Evolutionary conservation across 2,888 invertebrate genomes (phyloP).

Genomic region (Acleris laterana): DNA sequence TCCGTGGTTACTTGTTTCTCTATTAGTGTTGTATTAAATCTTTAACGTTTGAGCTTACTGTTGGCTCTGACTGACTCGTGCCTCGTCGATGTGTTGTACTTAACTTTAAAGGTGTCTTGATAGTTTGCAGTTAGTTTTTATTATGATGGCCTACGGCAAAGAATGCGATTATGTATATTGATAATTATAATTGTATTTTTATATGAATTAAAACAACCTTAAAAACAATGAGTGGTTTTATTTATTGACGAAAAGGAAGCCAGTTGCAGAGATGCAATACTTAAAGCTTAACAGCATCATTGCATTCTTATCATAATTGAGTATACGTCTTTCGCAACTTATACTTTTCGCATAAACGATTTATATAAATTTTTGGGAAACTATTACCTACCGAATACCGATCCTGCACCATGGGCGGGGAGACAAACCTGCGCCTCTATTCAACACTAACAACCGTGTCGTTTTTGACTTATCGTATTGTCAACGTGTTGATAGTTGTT

Average conservation of each 20-base stretch:
- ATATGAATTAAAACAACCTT: conserved; percentile 76
- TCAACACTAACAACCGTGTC: too few species aligned
- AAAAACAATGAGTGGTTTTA: conserved; percentile 49
- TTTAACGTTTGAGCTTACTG: conserved; percentile 45
- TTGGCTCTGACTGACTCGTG: conserved; percentile 65
- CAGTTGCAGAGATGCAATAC: too few species aligned
- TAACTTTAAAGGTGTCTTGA: conserved; percentile 59
- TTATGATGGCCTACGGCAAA: conserved; percentile 68
- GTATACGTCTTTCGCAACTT: too few species aligned
- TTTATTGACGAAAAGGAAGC: neutral
- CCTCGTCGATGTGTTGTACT: conserved; percentile 66
- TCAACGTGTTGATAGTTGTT: too few species aligned
- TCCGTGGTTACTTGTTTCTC: conserved; percentile 29
- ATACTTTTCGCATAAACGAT: too few species aligned
- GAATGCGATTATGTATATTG: conserved; percentile 75
- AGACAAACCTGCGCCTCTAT: too few species aligned
- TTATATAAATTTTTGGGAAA: too few species aligned
- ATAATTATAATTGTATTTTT: conserved; percentile 80
- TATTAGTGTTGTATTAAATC: conserved; percentile 36
- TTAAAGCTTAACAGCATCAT: too few species aligned
- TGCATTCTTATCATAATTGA: too few species aligned
- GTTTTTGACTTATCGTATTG: too few species aligned
- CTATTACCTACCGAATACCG: too few species aligned
- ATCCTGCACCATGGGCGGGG: too few species aligned
- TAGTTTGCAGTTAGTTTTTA: conserved; percentile 63